phyloP scores from a whole-genome alignment of 2,797 vertebrate species.

The Telmatherina bonti region DNA sequence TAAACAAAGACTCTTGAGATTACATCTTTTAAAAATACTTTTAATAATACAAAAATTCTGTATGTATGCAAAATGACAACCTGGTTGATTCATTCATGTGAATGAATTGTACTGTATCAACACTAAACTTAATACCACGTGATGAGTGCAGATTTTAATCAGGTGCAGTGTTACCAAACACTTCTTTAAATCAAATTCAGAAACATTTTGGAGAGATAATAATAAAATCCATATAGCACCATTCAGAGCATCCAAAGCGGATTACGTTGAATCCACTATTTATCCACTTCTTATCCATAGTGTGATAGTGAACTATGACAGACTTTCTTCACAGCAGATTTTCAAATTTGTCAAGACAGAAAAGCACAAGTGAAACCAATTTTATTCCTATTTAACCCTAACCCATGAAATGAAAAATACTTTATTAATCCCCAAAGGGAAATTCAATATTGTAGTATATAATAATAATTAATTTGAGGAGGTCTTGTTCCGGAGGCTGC shows the following conservation, averaged over 20 bases:
- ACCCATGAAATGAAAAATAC: too few species aligned
- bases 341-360: not conserved
- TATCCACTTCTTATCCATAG: too few species aligned
- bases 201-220: not conserved
- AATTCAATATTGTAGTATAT: too few species aligned
- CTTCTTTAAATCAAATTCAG: not conserved
- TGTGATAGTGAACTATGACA: not conserved
- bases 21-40: not conserved
- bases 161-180: not conserved
- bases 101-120: not conserved
- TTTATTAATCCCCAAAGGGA: too few species aligned
- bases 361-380: not conserved
- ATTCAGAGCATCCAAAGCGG: too few species aligned
- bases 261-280: too few species aligned
- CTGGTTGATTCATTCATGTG: not conserved
- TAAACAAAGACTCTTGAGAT: not conserved
- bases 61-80: not conserved
- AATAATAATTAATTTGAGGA: too few species aligned
- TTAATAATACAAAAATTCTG: not conserved
- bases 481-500: too few species aligned
- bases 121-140: not conserved
- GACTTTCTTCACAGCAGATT: not conserved
- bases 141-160: not conserved
- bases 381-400: too few species aligned
- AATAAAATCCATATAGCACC: not conserved